These are phyloP conservation scores for Magallana angulata DNA, from an alignment of 1,140 invertebrate species.

Conservation along the genomic window DNA sequence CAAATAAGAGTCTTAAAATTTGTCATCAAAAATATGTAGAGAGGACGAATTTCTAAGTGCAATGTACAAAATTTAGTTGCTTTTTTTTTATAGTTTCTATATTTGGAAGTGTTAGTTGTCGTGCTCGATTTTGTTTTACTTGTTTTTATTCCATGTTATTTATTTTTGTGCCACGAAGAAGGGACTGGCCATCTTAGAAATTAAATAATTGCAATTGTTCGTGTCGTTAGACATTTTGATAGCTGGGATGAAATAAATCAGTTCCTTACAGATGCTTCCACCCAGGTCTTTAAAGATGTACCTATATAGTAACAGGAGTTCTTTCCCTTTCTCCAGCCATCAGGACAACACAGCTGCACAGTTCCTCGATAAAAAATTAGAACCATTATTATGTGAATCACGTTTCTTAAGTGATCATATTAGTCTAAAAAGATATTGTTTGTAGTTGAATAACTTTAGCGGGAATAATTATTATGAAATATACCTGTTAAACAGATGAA, in stretches of 20 bases:
- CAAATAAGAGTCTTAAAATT: too few species aligned
- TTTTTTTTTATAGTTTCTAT: too few species aligned
- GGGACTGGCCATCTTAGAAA: neutral
- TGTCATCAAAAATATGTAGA: too few species aligned
- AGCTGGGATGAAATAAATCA: neutral
- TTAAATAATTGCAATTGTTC: neutral
- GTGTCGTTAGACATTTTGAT: too few species aligned
- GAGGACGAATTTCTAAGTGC: too few species aligned
- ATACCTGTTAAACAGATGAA: conserved; percentile 9
- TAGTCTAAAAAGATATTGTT: neutral
- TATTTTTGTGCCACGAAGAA: neutral
- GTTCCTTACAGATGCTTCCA: neutral
- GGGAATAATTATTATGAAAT: neutral
- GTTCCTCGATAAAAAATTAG: neutral
- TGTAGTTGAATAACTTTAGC: neutral
- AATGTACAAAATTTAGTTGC: too few species aligned
- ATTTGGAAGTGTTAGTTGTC: too few species aligned
- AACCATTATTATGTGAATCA: neutral
- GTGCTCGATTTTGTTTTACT: neutral
- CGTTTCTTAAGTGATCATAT: neutral
- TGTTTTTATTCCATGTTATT: neutral
- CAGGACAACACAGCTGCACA: neutral
- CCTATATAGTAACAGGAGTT: conserved; percentile 17
- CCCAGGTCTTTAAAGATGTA: neutral
- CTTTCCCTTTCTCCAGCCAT: conserved; percentile 20